Evolutionary conservation across 2,888 invertebrate genomes (phyloP).

Genomic region (Endotricha flammealis): DNA sequence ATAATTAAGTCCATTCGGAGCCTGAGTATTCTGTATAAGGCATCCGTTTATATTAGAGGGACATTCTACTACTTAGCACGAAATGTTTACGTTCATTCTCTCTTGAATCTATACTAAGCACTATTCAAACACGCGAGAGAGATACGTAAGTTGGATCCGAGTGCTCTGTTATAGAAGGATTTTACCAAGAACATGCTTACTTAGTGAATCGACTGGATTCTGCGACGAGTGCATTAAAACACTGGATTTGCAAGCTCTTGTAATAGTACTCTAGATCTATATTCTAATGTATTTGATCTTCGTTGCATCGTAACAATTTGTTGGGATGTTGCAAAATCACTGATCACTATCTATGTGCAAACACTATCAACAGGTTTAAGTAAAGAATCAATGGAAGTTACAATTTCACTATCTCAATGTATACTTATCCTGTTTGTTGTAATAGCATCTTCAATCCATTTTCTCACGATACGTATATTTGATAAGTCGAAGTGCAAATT

Average conservation of each 20-base stretch:
- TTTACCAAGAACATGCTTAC: no score
- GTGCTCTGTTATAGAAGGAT: slow-evolving; percentile 13
- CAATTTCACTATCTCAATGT: slow-evolving; percentile 3
- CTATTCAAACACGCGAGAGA: slow-evolving; percentile 17
- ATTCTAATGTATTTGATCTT: no score
- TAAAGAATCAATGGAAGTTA: neutral
- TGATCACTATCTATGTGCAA: neutral
- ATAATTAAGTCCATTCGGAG: slow-evolving; percentile 4
- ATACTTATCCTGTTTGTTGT: neutral
- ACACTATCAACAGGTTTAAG: neutral
- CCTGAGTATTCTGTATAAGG: neutral
- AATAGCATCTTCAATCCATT: neutral
- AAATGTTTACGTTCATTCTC: slow-evolving; percentile 2
- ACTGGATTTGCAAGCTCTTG: no score
- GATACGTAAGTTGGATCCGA: slow-evolving; percentile 7
- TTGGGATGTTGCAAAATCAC: neutral
- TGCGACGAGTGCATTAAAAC: no score
- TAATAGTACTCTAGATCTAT: no score
- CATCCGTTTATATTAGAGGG: slow-evolving; percentile 1
- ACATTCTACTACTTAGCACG: slow-evolving; percentile 5
- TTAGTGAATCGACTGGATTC: no score
- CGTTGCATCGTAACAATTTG: neutral
- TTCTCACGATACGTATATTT: slow-evolving; percentile 5
- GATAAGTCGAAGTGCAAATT: slow-evolving; percentile 4
- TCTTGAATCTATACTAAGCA: slow-evolving; percentile 12